Conservation (phyloP, 2,797 vertebrate genomes). For the Distichodus sexfasciatus region DNA sequence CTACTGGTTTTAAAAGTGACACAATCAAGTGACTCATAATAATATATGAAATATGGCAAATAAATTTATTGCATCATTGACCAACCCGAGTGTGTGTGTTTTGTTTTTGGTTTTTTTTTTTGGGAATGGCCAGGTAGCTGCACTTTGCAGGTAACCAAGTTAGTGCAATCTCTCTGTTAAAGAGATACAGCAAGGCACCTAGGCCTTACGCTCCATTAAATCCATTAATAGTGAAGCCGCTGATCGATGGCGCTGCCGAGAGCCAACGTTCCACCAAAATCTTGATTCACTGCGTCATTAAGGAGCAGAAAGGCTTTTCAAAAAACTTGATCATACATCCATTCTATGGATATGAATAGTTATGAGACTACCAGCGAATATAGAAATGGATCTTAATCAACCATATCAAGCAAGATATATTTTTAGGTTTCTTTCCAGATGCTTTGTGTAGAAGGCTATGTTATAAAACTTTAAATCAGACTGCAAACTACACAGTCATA, state of each 20-base stretch:
- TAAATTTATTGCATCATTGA: too few relatives aligned
- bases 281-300: conserved; percentile 46
- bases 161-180: neutral
- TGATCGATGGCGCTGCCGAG: conserved; percentile 39
- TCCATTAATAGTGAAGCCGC: conserved; percentile 6
- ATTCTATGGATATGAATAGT: conserved; percentile 1
- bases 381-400: neutral
- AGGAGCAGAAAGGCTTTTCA: conserved; percentile 17
- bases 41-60: too few relatives aligned
- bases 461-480: neutral
- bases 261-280: conserved; percentile 22
- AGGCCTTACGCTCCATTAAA: neutral
- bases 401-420: neutral
- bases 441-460: neutral
- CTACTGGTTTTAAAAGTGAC: too few relatives aligned
- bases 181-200: neutral
- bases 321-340: neutral
- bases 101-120: too few relatives aligned
- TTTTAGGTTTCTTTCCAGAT: conserved; percentile 7
- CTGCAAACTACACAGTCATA: too few relatives aligned
- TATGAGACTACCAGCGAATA: neutral
- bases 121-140: neutral
- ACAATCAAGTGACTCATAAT: too few relatives aligned
- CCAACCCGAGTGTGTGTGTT: neutral
- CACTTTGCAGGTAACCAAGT: neutral